Percentiles rank a stretch among this genome's conserved stretches.
These are phyloP conservation scores for Chydorus sphaericus DNA, from an alignment of 2,888 invertebrate genomes.

Conservation along the genomic window DNA sequence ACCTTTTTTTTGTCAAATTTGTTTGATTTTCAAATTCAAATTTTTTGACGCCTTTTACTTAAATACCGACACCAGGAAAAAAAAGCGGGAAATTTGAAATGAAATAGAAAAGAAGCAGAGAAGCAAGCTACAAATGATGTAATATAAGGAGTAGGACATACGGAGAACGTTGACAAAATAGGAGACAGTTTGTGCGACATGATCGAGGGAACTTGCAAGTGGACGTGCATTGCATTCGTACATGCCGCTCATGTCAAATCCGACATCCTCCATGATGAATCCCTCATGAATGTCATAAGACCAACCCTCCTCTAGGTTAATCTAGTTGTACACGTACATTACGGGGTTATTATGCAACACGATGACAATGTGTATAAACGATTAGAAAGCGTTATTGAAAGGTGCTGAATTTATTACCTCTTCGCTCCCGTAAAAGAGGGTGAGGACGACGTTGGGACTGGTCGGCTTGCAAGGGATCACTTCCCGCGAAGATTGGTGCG, in stretches of 20 bases:
- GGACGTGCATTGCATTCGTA: not conserved
- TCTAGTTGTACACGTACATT: not conserved
- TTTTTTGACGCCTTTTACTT: no score
- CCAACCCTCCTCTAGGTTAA: not conserved
- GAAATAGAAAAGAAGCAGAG: no score
- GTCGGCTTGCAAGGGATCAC: slow-evolving; percentile 48
- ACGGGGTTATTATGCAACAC: not conserved
- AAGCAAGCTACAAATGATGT: no score
- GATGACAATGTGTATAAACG: not conserved
- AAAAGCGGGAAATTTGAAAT: no score
- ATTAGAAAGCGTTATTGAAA: no score
- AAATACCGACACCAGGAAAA: no score
- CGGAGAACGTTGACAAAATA: not conserved
- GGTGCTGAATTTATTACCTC: no score
- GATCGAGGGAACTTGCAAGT: not conserved
- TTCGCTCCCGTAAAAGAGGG: slow-evolving; percentile 27
- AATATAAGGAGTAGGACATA: not conserved
- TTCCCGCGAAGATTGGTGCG: slow-evolving; percentile 30
- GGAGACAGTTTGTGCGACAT: not conserved
- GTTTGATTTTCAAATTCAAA: no score
- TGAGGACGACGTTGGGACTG: slow-evolving; percentile 39
- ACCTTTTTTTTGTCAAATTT: no score
- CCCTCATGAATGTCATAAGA: not conserved
- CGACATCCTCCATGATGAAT: not conserved
- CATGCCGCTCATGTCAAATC: not conserved